Percentiles rank a stretch among this genome's conserved stretches.
Conservation (phyloP, 1,140 invertebrate species). For the Galleria mellonella region DNA sequence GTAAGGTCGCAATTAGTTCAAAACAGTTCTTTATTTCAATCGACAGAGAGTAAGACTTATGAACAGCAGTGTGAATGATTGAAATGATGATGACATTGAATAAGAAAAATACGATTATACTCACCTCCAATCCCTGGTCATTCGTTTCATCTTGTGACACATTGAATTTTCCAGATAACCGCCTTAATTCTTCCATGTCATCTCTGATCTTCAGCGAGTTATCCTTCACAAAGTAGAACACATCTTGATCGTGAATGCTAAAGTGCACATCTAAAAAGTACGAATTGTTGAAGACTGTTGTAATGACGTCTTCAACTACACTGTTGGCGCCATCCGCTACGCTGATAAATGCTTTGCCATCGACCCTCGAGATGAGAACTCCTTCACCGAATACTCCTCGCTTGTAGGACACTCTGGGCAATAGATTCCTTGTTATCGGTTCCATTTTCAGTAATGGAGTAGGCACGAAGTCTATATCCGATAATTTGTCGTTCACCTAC, state of each 20-base stretch:
- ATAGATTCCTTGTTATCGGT: slow-evolving; percentile 85
- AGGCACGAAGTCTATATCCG: slow-evolving; percentile 87
- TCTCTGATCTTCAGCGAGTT: slow-evolving; percentile 90
- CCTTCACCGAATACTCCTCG: slow-evolving; percentile 92
- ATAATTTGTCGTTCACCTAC: slow-evolving; percentile 85
- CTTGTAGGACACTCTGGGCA: slow-evolving; percentile 87
- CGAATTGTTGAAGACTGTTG: slow-evolving; percentile 95
- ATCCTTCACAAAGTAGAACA: slow-evolving; percentile 97
- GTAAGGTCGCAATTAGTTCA: too few species aligned
- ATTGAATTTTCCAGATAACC: slow-evolving; percentile 93
- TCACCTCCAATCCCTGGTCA: slow-evolving; percentile 80
- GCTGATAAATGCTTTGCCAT: slow-evolving; percentile 86
- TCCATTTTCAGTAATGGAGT: slow-evolving; percentile 88
- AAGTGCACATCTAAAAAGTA: slow-evolving; percentile 94
- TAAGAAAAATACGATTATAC: neutral
- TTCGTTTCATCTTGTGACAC: slow-evolving; percentile 93
- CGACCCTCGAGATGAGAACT: slow-evolving; percentile 88
- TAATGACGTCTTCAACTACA: slow-evolving; percentile 93
- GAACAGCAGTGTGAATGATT: too few species aligned
- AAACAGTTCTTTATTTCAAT: too few species aligned
- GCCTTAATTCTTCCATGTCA: slow-evolving; percentile 89
- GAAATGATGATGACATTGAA: too few species aligned
- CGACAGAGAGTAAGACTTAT: too few species aligned
- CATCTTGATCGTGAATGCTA: slow-evolving; percentile 92
- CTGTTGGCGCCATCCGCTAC: slow-evolving; percentile 90